Conservation (phyloP, 2,113 vertebrate species). For the Ariopsis seemanni region DNA sequence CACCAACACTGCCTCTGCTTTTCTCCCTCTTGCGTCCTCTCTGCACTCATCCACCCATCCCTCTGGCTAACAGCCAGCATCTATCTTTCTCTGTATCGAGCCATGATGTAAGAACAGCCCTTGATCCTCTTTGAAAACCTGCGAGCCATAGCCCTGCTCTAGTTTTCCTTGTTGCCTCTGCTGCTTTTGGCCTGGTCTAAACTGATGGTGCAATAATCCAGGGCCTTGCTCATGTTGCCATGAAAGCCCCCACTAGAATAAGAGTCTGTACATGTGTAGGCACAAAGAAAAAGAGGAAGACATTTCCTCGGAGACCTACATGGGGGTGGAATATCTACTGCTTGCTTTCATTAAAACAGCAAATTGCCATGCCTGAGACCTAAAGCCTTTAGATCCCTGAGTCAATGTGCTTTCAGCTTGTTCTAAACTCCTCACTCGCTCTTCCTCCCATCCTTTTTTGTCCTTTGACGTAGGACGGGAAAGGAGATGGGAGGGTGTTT, state of each 20-base stretch:
- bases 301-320: conserved; percentile 52
- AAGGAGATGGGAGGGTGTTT: conserved; percentile 67
- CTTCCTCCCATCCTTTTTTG: conserved; percentile 36
- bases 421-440: conserved; percentile 61
- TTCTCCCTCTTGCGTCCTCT: conserved; percentile 42
- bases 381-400: conserved; percentile 70
- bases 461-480: conserved; percentile 65
- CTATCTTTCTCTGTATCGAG: conserved; percentile 44
- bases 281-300: conserved; percentile 35
- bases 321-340: conserved; percentile 54
- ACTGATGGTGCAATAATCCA: conserved; percentile 5
- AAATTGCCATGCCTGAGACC: conserved; percentile 71
- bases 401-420: conserved; percentile 73
- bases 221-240: conserved; percentile 36
- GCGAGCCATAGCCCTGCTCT: background rate
- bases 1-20: conserved; percentile 40
- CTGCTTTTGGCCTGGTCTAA: conserved; percentile 12
- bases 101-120: conserved; percentile 61
- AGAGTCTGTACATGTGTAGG: conserved; percentile 16
- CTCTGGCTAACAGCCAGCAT: conserved; percentile 28
- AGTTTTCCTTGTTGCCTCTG: background rate
- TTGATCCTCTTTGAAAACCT: conserved; percentile 46
- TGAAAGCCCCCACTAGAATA: conserved; percentile 29
- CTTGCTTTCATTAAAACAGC: conserved; percentile 72
- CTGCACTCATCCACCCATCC: conserved; percentile 33